Conservation (phyloP, 2,113 vertebrate genomes). For the Neodontobutis hainanensis region DNA sequence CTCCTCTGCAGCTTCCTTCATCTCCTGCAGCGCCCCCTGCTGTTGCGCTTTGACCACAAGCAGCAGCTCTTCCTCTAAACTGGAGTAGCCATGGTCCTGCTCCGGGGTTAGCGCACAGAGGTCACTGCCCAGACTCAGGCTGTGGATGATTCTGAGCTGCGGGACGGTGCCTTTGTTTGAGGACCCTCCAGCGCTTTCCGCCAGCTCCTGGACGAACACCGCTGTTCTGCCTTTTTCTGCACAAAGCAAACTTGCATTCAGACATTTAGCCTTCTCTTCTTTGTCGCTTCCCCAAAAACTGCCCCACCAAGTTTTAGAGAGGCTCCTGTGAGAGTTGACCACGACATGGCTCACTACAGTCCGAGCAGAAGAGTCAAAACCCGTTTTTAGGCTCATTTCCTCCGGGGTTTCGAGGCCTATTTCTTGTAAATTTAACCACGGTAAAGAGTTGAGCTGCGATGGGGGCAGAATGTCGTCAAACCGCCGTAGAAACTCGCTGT, state of each 20-base stretch:
- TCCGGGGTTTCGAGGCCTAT: constrained; percentile 35
- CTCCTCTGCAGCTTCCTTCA: neutral
- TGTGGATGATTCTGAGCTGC: neutral
- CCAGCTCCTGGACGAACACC: constrained; percentile 39
- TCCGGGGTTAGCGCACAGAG: constrained; percentile 76
- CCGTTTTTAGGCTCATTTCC: constrained; percentile 18
- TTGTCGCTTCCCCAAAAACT: constrained; percentile 52
- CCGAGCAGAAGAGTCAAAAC: constrained; percentile 25
- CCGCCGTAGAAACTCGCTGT: constrained; percentile 34
- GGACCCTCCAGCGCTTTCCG: constrained; percentile 69
- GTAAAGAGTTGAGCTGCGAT: constrained; percentile 39
- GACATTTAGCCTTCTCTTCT: constrained; percentile 18
- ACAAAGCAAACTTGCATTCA: constrained; percentile 41
- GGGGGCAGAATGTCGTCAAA: constrained; percentile 56
- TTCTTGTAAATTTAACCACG: constrained; percentile 66
- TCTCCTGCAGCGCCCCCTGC: neutral
- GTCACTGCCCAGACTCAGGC: constrained; percentile 44
- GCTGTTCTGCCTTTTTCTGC: constrained; percentile 36
- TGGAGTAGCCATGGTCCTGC: constrained; percentile 89
- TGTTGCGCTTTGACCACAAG: constrained; percentile 12
- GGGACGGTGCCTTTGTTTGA: constrained; percentile 51
- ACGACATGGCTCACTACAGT: constrained; percentile 55
- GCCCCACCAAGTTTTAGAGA: constrained; percentile 52
- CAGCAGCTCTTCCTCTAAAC: constrained; percentile 88
- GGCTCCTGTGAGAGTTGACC: constrained; percentile 13